Evolutionary conservation across 2,888 invertebrate species (phyloP).

Genomic region (Noctua pronuba): DNA sequence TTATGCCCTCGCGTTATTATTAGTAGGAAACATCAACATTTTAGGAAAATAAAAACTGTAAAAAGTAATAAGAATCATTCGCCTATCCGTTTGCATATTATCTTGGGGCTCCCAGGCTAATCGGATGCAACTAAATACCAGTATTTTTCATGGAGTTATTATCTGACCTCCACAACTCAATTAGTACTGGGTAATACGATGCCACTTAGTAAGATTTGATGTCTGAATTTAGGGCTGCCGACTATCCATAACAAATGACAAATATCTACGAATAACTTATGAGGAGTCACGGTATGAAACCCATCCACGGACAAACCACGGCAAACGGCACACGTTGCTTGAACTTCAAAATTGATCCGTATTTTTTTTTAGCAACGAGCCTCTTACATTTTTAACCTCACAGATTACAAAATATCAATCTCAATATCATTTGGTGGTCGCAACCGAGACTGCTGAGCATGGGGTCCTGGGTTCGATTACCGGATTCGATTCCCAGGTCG

Average conservation of each 20-base stretch:
- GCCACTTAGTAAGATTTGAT: not conserved
- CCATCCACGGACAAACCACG: not conserved
- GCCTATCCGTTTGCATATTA: not conserved
- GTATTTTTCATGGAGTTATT: not conserved
- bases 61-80: not conserved
- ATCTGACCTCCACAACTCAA: not conserved
- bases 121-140: not conserved
- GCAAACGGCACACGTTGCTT: not conserved
- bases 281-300: not conserved
- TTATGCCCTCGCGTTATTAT: not conserved
- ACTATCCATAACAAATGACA: not conserved
- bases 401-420: not conserved
- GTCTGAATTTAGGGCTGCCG: rapidly evolving
- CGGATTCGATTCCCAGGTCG: no score
- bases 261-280: not conserved
- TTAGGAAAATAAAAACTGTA: not conserved
- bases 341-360: not conserved
- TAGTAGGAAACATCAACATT: not conserved
- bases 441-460: no score
- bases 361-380: not conserved
- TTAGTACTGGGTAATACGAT: not conserved
- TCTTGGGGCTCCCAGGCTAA: not conserved
- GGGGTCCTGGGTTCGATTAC: no score
- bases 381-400: not conserved
- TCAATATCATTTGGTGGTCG: no score